Evolutionary conservation across 2,888 invertebrate species (phyloP).

Genomic region (Chalcis sispes): DNA sequence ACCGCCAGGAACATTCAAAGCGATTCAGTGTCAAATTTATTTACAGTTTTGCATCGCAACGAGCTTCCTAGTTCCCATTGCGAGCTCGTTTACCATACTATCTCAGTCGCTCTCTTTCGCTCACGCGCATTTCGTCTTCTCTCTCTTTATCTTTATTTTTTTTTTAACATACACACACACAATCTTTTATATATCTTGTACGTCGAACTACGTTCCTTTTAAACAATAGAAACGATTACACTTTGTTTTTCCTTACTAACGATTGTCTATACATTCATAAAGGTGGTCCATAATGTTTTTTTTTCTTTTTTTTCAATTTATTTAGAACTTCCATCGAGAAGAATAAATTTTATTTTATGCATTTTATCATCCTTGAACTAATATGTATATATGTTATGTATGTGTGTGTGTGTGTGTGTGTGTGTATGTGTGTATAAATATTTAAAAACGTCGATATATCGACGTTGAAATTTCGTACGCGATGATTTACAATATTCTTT

Average conservation of each 20-base stretch:
- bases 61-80: constrained; percentile 25
- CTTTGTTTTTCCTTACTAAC: constrained; percentile 54
- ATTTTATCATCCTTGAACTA: constrained; percentile 10
- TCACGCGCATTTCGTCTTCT: not conserved
- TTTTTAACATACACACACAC: not conserved
- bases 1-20: constrained; percentile 57
- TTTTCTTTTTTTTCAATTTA: constrained; percentile 42
- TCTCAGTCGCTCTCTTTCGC: not conserved
- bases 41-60: constrained; percentile 61
- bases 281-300: constrained; percentile 62
- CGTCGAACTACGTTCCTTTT: constrained; percentile 25
- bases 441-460: no score
- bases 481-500: not conserved
- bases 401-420: no score
- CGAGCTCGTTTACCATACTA: not conserved
- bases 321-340: constrained; percentile 47
- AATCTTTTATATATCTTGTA: constrained; percentile 6
- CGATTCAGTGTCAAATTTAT: constrained; percentile 64
- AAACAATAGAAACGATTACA: constrained; percentile 34
- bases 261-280: constrained; percentile 65
- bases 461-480: not conserved
- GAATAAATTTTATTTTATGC: constrained; percentile 27
- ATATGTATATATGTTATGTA: constrained; percentile 1
- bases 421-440: no score
- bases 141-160: not conserved